phyloP scores from a whole-genome alignment of 2,113 vertebrate genomes.

The Pica pica region DNA sequence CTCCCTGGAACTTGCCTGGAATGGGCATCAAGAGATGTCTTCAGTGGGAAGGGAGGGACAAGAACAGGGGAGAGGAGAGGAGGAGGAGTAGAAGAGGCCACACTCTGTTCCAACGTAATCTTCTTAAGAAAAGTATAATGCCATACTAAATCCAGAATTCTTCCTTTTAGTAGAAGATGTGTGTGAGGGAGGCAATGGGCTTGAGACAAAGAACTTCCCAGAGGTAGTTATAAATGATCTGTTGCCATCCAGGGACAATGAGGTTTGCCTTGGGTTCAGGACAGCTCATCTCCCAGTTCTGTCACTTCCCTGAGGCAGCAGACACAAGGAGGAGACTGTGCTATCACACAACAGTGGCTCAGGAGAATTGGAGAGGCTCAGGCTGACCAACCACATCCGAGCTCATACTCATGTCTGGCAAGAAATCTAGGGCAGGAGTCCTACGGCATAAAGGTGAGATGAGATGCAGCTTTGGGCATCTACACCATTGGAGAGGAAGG shows the following conservation, averaged over 20 bases:
- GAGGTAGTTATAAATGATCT: slow-evolving; percentile 41
- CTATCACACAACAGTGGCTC: background rate
- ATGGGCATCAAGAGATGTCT: background rate
- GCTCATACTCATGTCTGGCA: background rate
- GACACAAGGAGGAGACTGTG: background rate
- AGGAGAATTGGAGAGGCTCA: background rate
- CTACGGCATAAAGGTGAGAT: background rate
- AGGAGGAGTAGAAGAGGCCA: background rate
- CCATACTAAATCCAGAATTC: background rate
- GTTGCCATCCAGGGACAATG: background rate
- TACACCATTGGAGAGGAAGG: background rate
- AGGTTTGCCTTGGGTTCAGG: background rate
- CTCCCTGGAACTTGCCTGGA: background rate
- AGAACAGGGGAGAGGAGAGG: background rate
- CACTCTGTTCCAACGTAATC: background rate
- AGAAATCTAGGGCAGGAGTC: background rate
- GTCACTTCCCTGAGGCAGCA: background rate
- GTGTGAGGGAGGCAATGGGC: background rate
- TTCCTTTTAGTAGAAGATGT: background rate
- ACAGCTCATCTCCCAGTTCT: background rate
- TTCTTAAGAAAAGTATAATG: background rate
- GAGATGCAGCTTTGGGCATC: background rate
- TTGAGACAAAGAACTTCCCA: slow-evolving; percentile 15
- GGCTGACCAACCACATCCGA: background rate
- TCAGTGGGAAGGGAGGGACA: background rate